phyloP scores from a whole-genome alignment of 2,888 invertebrate species.

The Drosophila sordidapex region DNA sequence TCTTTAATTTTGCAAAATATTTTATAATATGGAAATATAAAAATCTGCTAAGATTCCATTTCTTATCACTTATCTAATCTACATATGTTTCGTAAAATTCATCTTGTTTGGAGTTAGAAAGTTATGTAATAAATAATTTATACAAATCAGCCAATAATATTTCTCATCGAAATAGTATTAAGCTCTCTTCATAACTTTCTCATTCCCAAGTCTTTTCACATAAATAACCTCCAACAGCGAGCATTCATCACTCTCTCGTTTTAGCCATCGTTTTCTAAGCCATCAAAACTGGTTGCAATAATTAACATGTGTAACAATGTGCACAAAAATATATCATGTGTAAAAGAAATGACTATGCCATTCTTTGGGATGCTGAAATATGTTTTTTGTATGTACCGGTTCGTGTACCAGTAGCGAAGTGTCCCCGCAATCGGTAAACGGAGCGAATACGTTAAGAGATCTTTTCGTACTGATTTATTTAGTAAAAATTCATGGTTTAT shows the following conservation, averaged over 20 bases:
- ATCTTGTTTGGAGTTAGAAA: neutral
- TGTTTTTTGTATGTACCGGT: too few relatives aligned
- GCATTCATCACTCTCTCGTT: constrained; percentile 7
- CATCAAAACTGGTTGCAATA: constrained; percentile 18
- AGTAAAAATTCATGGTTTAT: too few relatives aligned
- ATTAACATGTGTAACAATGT: too few relatives aligned
- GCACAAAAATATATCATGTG: neutral
- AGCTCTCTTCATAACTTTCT: constrained; percentile 7
- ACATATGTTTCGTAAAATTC: neutral
- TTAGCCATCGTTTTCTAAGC: constrained; percentile 2
- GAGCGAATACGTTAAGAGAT: too few relatives aligned
- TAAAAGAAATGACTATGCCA: too few relatives aligned
- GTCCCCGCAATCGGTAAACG: too few relatives aligned
- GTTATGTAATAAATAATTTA: neutral
- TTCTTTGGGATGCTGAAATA: too few relatives aligned
- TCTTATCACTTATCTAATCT: neutral
- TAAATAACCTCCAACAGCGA: neutral
- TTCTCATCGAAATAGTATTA: neutral
- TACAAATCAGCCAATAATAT: constrained; percentile 3
- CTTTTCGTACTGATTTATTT: too few relatives aligned
- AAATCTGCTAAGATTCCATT: neutral
- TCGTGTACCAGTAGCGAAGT: too few relatives aligned
- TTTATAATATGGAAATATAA: neutral
- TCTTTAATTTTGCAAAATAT: neutral
- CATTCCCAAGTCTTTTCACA: neutral